Evolutionary conservation across 1,140 invertebrate species (phyloP).

Genomic region (Drosophila busckii): DNA sequence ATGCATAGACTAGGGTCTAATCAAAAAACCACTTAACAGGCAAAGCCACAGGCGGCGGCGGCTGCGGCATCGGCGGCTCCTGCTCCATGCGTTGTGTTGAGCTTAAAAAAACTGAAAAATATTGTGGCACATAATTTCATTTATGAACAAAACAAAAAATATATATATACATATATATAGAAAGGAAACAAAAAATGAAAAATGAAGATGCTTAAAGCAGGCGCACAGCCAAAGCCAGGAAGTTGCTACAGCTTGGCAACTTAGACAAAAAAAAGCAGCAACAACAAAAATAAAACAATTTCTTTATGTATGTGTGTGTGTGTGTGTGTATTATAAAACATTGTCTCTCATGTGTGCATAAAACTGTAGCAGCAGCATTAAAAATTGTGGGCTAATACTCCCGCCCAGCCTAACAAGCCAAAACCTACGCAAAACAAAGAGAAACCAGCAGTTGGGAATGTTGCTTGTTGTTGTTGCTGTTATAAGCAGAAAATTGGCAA

Average conservation of each 20-base stretch:
- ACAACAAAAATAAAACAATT: conserved; percentile 1
- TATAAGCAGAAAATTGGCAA: conserved; percentile 64
- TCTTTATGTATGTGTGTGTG: neutral
- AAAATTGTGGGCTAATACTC: no score
- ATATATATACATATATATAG: neutral
- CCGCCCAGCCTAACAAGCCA: no score
- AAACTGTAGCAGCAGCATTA: conserved; percentile 38
- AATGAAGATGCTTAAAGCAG: conserved; percentile 22
- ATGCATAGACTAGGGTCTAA: conserved; percentile 47
- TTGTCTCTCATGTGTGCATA: conserved; percentile 72
- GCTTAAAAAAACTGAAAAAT: conserved; percentile 61
- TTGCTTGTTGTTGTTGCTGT: no score
- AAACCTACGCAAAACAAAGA: conserved; percentile 5
- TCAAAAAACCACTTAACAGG: conserved; percentile 69
- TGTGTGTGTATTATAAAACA: conserved; percentile 51
- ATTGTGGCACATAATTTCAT: conserved; percentile 66
- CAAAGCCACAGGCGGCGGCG: neutral
- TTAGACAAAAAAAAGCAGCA: neutral
- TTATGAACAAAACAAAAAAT: conserved; percentile 47
- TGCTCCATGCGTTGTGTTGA: conserved; percentile 12
- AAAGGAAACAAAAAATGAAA: neutral
- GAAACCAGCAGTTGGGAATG: neutral
- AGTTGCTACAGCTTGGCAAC: neutral
- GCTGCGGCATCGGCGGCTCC: neutral
- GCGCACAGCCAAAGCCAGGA: conserved; percentile 11